Base-by-base conservation (phyloP, 2,888 invertebrate species). In the Slavum lentiscoides region DNA sequence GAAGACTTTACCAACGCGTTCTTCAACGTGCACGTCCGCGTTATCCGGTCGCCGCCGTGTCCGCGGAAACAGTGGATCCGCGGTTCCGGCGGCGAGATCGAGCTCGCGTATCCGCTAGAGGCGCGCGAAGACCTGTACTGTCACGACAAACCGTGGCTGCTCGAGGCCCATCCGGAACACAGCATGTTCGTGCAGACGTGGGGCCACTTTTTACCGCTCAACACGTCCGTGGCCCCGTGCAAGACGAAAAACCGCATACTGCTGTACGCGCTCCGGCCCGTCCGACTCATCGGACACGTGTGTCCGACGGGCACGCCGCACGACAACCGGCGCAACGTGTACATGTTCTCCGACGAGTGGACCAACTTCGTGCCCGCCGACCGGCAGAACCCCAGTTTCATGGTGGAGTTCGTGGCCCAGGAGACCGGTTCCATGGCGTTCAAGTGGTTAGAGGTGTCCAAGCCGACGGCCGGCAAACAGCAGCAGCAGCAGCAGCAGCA, bases 301-400 rank as follows among this genome's bases (percentile, higher is more conserved):
- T 94, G 94, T 85, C 94, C 94, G 0, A 90, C 91, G 0, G 90
- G 90, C 84, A 91, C 91, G 8, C 91, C 91, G 8, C 91, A 91
- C 23, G 89, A 91, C 9, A 87, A 90, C 53, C 91, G 91, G 61
- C 89, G 90, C 83, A 91, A 91, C 2, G 90, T 94, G 83, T 93
- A 93, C 84, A 90, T 94, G 83, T 94, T 94, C 88, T 92, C 93
- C 58, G 93, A 91, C 85, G 93, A 93, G 86, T 94, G 94, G 94
- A 88, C 89, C 85, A 88, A 89, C 0, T 87, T 87, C 7, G 89
- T 91, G 5, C 72, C 66, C 23, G 69, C 53, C 13, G 68, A 69
- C 55, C 73, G 64, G n/a, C 70, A 81, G 67, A 76, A 75, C 3
- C 83, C 85, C 15, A 91, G 91, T 49, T 89, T 95, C 55, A 90